Percentiles rank a stretch among this genome's conserved stretches.
These are phyloP conservation scores for Eudyptes chrysolophus DNA, from an alignment of 2,113 vertebrate species.

Conservation along the genomic window DNA sequence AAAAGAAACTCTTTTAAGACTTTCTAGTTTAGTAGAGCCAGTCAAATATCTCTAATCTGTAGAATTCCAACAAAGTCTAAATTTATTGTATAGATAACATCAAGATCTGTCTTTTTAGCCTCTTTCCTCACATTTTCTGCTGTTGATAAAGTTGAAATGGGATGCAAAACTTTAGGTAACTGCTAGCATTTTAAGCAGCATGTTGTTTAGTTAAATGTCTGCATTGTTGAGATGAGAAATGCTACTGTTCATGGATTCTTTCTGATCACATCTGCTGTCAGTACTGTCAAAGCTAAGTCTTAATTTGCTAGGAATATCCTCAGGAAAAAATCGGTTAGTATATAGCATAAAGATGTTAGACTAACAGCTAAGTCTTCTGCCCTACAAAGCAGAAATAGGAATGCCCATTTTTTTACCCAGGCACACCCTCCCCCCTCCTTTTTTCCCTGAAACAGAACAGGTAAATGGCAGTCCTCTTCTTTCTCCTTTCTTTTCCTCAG, in stretches of 20 bases:
- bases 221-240: background rate
- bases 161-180: background rate
- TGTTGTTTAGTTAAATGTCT: background rate
- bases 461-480: background rate
- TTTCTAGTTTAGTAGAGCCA: background rate
- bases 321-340: background rate
- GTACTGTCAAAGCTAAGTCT: background rate
- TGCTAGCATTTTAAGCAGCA: background rate
- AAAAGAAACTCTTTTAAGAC: background rate
- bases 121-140: background rate
- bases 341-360: background rate
- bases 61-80: background rate
- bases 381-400: background rate
- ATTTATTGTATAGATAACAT: background rate
- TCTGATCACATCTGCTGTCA: background rate
- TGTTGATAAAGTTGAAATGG: background rate
- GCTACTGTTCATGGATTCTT: background rate
- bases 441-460: background rate
- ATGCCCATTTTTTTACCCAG: background rate
- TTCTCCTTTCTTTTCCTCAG: background rate
- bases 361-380: background rate
- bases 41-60: background rate
- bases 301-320: background rate
- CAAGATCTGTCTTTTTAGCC: background rate
- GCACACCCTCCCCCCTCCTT: rapidly evolving